A percentile compares a stretch with the other conserved stretches of the same genome.
These are phyloP conservation scores for Dynastes hyllus DNA, from an alignment of 2,888 invertebrate genomes.

Conservation along the genomic window DNA sequence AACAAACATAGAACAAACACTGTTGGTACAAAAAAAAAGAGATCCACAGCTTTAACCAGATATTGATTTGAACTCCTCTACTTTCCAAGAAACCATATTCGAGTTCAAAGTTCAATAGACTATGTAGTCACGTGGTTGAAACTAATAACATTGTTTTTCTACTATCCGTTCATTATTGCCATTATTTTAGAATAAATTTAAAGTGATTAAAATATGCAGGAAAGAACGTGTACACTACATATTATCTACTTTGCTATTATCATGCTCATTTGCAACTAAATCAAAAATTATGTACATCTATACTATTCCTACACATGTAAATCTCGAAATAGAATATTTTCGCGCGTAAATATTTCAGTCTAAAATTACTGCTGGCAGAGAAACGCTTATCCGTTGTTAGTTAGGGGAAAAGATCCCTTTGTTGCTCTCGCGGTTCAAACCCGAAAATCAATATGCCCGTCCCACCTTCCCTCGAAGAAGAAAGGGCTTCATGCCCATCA, in stretches of 20 bases:
- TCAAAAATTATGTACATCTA: neutral
- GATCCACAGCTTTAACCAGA: neutral
- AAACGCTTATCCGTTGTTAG: neutral
- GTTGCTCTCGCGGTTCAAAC: slow-evolving; percentile 17
- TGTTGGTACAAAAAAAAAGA: neutral
- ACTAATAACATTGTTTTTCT: no score
- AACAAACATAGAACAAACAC: neutral
- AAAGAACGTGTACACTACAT: neutral
- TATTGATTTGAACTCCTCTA: slow-evolving; percentile 6
- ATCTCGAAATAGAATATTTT: neutral
- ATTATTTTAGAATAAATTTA: no score
- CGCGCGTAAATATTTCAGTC: no score
- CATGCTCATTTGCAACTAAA: slow-evolving; percentile 3
- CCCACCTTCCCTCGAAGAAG: slow-evolving; percentile 1
- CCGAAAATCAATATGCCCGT: slow-evolving; percentile 20
- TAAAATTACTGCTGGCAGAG: no score
- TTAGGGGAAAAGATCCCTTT: neutral
- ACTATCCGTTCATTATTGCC: no score
- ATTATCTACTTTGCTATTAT: neutral
- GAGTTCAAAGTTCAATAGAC: slow-evolving; percentile 13
- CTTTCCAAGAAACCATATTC: neutral
- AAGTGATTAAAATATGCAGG: neutral
- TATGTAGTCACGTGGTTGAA: neutral
- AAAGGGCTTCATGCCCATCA: slow-evolving; percentile 1
- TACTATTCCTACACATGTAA: neutral